Conservation (phyloP, 2,113 vertebrate genomes). For the Amia ocellicauda region DNA sequence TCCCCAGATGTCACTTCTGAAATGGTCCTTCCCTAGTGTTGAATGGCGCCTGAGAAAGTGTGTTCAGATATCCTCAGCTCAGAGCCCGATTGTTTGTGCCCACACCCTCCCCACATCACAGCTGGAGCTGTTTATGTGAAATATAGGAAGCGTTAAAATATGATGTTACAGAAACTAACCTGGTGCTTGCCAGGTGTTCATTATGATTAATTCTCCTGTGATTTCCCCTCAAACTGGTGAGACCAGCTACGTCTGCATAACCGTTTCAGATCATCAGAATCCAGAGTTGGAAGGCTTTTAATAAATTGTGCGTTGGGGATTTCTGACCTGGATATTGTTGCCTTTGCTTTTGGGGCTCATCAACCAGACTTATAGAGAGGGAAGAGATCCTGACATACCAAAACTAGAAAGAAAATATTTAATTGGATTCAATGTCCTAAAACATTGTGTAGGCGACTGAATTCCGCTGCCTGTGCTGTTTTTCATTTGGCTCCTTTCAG, state of each 20-base stretch:
- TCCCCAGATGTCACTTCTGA: neutral
- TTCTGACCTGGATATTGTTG: neutral
- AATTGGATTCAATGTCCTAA: conserved; percentile 72
- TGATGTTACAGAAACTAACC: neutral
- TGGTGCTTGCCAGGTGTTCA: too few relatives aligned
- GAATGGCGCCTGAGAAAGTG: conserved; percentile 9
- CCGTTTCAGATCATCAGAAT: too few relatives aligned
- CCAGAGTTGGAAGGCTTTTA: too few relatives aligned
- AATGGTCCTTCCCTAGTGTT: neutral
- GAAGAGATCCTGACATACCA: conserved; percentile 63
- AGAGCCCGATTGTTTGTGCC: conserved; percentile 11
- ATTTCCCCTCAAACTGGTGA: too few relatives aligned
- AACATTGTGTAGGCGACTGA: conserved; percentile 56
- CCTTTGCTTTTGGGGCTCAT: too few relatives aligned
- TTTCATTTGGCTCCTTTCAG: conserved; percentile 59
- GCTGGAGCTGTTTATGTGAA: conserved; percentile 3
- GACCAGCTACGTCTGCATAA: too few relatives aligned
- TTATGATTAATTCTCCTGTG: too few relatives aligned
- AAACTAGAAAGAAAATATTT: conserved; percentile 70
- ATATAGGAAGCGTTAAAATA: neutral
- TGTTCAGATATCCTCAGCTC: neutral
- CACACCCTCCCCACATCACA: conserved; percentile 18
- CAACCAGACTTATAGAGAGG: conserved; percentile 30
- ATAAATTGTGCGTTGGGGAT: too few relatives aligned
- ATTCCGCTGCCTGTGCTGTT: conserved; percentile 60